Evolutionary conservation across 1,140 invertebrate genomes (phyloP).

Genomic region (Leguminivora glycinivorella): DNA sequence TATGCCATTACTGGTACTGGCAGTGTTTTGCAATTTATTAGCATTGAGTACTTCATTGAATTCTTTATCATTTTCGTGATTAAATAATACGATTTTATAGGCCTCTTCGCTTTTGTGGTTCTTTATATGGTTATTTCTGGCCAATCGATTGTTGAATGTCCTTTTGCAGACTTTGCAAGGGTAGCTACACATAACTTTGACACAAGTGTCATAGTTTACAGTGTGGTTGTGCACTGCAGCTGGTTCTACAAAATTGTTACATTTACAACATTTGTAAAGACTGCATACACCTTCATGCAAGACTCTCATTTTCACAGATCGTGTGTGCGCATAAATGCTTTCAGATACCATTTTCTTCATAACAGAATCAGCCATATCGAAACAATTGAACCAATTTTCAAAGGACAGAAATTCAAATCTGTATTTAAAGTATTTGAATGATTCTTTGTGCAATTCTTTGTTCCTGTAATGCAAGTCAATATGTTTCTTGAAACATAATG

Average conservation of each 20-base stretch:
- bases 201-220: constrained; percentile 16
- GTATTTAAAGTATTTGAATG: constrained; percentile 14
- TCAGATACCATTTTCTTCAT: constrained; percentile 3
- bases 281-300: background rate
- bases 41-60: background rate
- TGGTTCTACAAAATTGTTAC: background rate
- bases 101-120: background rate
- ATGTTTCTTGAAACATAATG: constrained; percentile 12
- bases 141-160: constrained; percentile 8
- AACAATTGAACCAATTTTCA: background rate
- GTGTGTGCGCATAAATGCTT: constrained; percentile 7
- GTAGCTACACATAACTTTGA: background rate
- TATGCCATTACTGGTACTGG: background rate
- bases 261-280: background rate
- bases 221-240: background rate
- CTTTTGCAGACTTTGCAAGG: background rate
- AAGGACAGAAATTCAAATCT: background rate
- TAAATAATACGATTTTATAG: background rate
- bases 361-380: background rate
- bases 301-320: background rate
- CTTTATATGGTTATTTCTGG: background rate
- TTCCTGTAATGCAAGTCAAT: constrained; percentile 11
- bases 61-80: background rate
- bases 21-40: background rate
- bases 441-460: constrained; percentile 4